Percentiles rank a stretch among this genome's conserved stretches.
These are phyloP conservation scores for Manduca sexta DNA, from an alignment of 1,140 invertebrate genomes.

Conservation along the genomic window DNA sequence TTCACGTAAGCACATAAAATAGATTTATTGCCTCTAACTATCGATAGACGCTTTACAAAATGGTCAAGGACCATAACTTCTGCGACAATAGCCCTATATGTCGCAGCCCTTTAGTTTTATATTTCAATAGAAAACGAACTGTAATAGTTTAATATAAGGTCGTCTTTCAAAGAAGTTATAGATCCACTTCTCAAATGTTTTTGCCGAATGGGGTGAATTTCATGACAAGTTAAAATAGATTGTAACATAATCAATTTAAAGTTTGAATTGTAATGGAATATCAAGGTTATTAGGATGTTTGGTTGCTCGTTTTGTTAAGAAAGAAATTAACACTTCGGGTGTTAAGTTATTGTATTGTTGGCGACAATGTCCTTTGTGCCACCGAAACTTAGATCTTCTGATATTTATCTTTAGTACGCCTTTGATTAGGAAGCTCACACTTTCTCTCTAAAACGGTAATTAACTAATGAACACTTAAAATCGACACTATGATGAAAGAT, in stretches of 20 bases:
- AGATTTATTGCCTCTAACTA: conserved; percentile 56
- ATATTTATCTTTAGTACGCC: background rate
- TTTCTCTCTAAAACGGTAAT: too few species aligned
- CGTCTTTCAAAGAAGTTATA: too few species aligned
- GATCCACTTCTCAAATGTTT: too few species aligned
- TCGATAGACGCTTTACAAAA: conserved; percentile 36
- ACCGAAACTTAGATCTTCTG: background rate
- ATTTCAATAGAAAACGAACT: background rate
- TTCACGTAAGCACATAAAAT: conserved; percentile 32
- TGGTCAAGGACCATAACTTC: conserved; percentile 14
- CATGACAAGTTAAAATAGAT: too few species aligned
- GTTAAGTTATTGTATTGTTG: too few species aligned
- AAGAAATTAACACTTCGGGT: background rate
- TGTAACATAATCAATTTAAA: too few species aligned
- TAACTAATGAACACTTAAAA: too few species aligned
- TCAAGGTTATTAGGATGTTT: background rate
- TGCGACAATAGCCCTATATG: conserved; percentile 21
- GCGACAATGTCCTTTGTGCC: background rate
- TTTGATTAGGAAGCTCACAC: too few species aligned
- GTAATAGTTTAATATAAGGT: background rate
- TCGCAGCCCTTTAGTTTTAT: background rate
- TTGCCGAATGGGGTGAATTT: too few species aligned
- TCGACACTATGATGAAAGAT: too few species aligned
- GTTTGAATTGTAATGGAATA: too few species aligned
- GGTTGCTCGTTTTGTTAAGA: background rate